These are phyloP conservation scores for Xerus inauris DNA, from an alignment of 2,113 vertebrate species.

Conservation along the genomic window DNA sequence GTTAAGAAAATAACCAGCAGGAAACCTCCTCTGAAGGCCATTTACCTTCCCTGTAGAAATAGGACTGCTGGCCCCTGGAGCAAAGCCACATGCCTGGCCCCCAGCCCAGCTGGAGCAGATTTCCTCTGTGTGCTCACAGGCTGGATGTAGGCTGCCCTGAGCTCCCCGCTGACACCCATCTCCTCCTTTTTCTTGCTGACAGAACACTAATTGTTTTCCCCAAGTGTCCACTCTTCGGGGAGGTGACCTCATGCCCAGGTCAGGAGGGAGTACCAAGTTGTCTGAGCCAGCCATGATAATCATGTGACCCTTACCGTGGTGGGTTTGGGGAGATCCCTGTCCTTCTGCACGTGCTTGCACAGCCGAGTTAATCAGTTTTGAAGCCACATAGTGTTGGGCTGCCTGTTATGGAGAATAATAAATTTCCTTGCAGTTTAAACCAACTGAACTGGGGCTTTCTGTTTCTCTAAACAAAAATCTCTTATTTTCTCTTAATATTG, in stretches of 20 bases:
- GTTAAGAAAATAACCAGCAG: background rate
- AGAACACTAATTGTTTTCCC: background rate
- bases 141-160: no score
- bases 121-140: background rate
- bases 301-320: fast-evolving
- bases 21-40: background rate
- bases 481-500: background rate
- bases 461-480: background rate
- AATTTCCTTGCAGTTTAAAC: background rate
- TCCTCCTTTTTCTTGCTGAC: background rate
- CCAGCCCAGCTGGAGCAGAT: fast-evolving
- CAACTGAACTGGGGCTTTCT: background rate
- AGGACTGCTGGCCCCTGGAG: background rate
- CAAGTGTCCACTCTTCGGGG: background rate
- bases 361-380: background rate
- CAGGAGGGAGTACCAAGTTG: background rate
- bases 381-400: background rate
- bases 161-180: background rate
- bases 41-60: background rate
- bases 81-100: no score
- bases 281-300: fast-evolving
- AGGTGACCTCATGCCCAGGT: background rate
- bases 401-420: fast-evolving
- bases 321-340: background rate
- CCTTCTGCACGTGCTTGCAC: background rate